Conservation (phyloP, 2,888 invertebrate genomes). For the Ophion ventricosus region DNA sequence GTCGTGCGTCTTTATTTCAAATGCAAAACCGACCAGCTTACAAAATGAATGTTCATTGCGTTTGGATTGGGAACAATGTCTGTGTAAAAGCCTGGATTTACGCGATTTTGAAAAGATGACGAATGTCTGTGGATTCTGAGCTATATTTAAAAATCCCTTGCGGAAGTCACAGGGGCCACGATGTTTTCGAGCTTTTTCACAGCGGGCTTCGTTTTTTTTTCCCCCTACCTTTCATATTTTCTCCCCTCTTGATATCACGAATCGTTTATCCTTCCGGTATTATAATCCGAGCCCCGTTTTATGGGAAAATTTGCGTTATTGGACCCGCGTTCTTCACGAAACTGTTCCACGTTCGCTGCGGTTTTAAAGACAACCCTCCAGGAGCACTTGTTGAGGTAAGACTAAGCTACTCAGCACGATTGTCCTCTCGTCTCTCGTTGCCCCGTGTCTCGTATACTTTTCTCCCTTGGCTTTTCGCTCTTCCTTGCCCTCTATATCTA, state of each 20-base stretch:
- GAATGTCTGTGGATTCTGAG: not conserved
- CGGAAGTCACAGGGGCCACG: constrained; percentile 8
- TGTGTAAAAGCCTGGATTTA: not conserved
- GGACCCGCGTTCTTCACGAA: constrained; percentile 28
- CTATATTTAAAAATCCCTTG: not conserved
- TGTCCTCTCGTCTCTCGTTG: constrained; percentile 40
- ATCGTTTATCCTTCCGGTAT: constrained; percentile 42
- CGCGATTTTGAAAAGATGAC: not conserved
- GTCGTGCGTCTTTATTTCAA: not conserved
- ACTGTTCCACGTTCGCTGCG: not conserved
- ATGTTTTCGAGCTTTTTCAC: not conserved
- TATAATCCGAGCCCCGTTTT: constrained; percentile 25
- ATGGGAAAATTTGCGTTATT: constrained; percentile 59
- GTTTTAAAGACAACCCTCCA: constrained; percentile 29
- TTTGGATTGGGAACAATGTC: not conserved
- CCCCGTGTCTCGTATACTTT: constrained; percentile 20
- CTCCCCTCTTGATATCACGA: constrained; percentile 27
- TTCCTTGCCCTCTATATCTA: not conserved
- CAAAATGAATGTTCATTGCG: too few relatives aligned
- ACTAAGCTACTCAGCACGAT: constrained; percentile 33
- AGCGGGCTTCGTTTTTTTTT: not conserved
- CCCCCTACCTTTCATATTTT: constrained; percentile 4
- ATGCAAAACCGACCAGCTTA: not conserved
- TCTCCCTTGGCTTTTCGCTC: constrained; percentile 20
- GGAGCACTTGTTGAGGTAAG: constrained; percentile 16